phyloP scores from a whole-genome alignment of 2,888 invertebrate genomes.

The Cremastinae sp. region DNA sequence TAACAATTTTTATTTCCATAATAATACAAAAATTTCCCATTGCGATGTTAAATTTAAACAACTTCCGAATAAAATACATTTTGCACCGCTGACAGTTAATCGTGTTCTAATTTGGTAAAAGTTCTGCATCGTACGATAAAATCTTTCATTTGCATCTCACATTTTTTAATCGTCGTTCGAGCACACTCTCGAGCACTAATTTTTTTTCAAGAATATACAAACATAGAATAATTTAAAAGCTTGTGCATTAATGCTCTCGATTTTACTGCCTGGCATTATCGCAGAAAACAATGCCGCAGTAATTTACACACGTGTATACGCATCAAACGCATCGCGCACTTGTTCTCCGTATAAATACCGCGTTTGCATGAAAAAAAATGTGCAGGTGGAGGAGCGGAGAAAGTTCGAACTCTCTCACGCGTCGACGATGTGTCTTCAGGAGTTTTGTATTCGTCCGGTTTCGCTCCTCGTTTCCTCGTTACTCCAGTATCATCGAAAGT shows the following conservation, averaged over 20 bases:
- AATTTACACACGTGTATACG: neutral
- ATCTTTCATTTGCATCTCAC: too few relatives aligned
- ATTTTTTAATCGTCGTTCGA: too few relatives aligned
- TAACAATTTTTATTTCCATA: too few relatives aligned
- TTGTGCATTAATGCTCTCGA: slow-evolving; percentile 6
- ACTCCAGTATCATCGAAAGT: slow-evolving; percentile 44
- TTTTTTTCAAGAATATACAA: too few relatives aligned
- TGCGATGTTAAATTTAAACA: too few relatives aligned
- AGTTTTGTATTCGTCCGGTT: neutral
- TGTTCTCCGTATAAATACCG: neutral
- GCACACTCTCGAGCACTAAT: too few relatives aligned
- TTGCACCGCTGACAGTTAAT: too few relatives aligned
- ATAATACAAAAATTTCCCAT: too few relatives aligned
- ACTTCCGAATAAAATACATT: too few relatives aligned
- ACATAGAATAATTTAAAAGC: slow-evolving; percentile 8
- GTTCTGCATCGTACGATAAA: too few relatives aligned
- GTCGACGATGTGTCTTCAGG: slow-evolving; percentile 16
- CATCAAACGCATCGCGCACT: neutral
- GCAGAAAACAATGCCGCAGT: neutral
- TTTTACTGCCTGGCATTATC: neutral
- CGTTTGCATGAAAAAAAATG: neutral
- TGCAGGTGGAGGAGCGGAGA: slow-evolving; percentile 51
- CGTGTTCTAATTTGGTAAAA: too few relatives aligned
- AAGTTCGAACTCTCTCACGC: slow-evolving; percentile 57
- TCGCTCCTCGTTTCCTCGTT: slow-evolving; percentile 1